Percentiles rank a stretch among this genome's conserved stretches.
phyloP scores from a whole-genome alignment of 1,140 invertebrate genomes.

The Trachymyrmex septentrionalis region DNA sequence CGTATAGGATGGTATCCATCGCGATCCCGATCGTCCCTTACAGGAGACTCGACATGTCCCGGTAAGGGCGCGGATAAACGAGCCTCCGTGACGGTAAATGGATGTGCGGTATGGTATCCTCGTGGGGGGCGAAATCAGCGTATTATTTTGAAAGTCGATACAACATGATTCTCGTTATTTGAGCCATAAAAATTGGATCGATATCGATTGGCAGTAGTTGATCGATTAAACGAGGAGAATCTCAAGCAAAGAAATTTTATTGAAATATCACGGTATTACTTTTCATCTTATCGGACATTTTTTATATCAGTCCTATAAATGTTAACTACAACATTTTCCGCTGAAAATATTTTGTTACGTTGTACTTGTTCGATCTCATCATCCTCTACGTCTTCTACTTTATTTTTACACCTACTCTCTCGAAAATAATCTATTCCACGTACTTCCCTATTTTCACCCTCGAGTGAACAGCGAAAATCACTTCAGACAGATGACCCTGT shows the following conservation, averaged over 20 bases:
- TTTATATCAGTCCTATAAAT: background rate
- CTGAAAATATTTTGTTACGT: background rate
- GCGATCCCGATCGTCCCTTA: constrained; percentile 23
- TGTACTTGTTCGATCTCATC: constrained; percentile 3
- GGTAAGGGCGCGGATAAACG: constrained; percentile 60
- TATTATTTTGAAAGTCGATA: constrained; percentile 25
- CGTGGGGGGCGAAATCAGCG: background rate
- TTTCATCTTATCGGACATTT: background rate
- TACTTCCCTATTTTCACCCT: constrained; percentile 44
- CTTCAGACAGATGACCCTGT: constrained; percentile 56
- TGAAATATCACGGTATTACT: background rate
- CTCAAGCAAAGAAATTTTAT: background rate
- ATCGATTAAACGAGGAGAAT: background rate
- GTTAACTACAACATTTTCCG: background rate
- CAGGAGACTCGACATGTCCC: constrained; percentile 29
- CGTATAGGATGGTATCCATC: constrained; percentile 68
- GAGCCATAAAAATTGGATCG: background rate
- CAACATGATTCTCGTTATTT: background rate
- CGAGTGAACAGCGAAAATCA: constrained; percentile 62
- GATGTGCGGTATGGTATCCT: background rate
- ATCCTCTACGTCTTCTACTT: background rate
- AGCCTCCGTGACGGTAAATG: constrained; percentile 47
- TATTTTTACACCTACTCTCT: background rate
- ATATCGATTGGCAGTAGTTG: background rate
- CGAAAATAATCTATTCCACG: constrained; percentile 46